phyloP scores from a whole-genome alignment of 2,888 invertebrate genomes.

The Trissolcus japonicus region DNA sequence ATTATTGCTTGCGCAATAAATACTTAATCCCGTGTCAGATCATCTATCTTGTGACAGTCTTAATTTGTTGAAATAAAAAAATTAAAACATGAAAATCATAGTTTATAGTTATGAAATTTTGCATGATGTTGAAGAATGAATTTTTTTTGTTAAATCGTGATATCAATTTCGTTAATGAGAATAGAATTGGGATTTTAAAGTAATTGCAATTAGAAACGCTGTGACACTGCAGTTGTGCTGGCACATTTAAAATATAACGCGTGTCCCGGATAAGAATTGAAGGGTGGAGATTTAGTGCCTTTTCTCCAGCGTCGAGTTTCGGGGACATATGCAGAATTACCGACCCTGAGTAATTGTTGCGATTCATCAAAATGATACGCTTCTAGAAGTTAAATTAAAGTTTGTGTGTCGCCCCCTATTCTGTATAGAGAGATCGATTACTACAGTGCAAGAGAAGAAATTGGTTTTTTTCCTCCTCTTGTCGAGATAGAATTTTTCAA shows the following conservation, averaged over 20 bases:
- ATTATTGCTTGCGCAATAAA: constrained; percentile 28
- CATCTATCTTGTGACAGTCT: too few relatives aligned
- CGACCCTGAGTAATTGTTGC: constrained; percentile 68
- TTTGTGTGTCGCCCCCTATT: constrained; percentile 16
- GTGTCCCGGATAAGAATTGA: constrained; percentile 63
- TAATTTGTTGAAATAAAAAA: too few relatives aligned
- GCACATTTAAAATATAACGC: constrained; percentile 41
- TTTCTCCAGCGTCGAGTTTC: constrained; percentile 57
- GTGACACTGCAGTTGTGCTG: constrained; percentile 28
- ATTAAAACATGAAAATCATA: too few relatives aligned
- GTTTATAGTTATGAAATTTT: too few relatives aligned
- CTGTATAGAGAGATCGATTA: constrained; percentile 27
- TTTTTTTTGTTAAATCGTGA: too few relatives aligned
- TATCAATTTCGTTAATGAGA: too few relatives aligned
- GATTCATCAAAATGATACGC: constrained; percentile 71
- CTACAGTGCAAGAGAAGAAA: constrained; percentile 30
- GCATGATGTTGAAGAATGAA: too few relatives aligned
- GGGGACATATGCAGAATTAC: constrained; percentile 64
- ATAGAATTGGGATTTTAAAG: too few relatives aligned
- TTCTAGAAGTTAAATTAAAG: constrained; percentile 54
- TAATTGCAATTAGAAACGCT: constrained; percentile 34
- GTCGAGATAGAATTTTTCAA: constrained; percentile 13
- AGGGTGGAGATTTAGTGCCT: constrained; percentile 57
- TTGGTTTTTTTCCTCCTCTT: constrained; percentile 20
- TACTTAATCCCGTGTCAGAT: constrained; percentile 12